Conservation (phyloP, 2,113 vertebrate species). For the Calypte anna region DNA sequence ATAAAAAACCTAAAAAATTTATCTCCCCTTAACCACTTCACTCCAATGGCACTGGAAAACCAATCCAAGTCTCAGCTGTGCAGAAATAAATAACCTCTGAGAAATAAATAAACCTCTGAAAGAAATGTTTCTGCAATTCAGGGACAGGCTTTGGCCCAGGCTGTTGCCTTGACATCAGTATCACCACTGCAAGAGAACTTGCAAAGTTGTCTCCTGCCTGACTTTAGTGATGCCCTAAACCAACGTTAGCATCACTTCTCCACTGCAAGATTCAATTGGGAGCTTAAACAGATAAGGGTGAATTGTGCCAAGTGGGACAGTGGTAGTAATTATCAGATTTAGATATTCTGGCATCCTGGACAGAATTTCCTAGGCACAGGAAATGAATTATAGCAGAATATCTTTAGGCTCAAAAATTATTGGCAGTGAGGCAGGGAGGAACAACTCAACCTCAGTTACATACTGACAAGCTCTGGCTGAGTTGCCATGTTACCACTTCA, state of each 20-base stretch:
- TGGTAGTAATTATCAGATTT: slow-evolving; percentile 64
- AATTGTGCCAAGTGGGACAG: slow-evolving; percentile 32
- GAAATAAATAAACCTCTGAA: background rate
- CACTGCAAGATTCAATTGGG: background rate
- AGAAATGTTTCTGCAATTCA: background rate
- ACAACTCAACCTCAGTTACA: slow-evolving; percentile 50
- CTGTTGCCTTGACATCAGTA: background rate
- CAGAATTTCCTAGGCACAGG: slow-evolving; percentile 31
- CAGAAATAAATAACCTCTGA: background rate
- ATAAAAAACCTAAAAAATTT: background rate
- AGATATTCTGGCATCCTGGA: slow-evolving; percentile 37
- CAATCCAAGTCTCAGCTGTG: background rate
- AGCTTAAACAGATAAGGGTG: background rate
- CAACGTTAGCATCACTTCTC: background rate
- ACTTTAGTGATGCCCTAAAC: background rate
- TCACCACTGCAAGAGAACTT: background rate
- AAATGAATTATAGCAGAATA: slow-evolving; percentile 62
- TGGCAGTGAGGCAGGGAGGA: slow-evolving; percentile 44
- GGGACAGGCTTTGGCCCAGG: fast-evolving
- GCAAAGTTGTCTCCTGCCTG: background rate
- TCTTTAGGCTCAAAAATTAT: slow-evolving; percentile 33
- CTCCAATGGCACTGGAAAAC: background rate
- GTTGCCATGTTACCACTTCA: slow-evolving; percentile 41
- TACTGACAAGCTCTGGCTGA: slow-evolving; percentile 37
- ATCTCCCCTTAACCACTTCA: background rate